These are phyloP conservation scores for Mnemiopsis leidyi DNA, from an alignment of 37 sponge, comb jelly and placozoan species.

Conservation along the genomic window DNA sequence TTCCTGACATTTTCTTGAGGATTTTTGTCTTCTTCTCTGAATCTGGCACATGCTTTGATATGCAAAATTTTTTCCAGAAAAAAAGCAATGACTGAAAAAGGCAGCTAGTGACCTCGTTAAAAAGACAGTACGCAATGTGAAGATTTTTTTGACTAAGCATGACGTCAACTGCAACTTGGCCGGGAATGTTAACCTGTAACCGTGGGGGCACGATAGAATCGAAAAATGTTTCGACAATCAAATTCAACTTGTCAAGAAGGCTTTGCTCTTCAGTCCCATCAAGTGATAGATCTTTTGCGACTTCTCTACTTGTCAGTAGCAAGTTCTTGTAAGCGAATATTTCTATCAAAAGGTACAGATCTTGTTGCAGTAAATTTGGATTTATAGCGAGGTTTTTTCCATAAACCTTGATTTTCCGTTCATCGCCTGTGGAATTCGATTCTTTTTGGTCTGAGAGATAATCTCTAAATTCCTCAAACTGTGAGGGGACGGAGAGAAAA, in stretches of 20 bases:
- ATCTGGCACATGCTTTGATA: background rate
- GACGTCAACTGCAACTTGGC: background rate
- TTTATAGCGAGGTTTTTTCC: background rate
- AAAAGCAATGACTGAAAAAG: background rate
- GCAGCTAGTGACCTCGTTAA: background rate
- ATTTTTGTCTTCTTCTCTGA: background rate
- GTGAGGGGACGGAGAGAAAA: slow-evolving; percentile 6
- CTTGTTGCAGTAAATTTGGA: background rate
- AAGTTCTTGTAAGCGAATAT: slow-evolving; percentile 22
- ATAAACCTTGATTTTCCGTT: background rate
- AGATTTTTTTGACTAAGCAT: slow-evolving; percentile 6
- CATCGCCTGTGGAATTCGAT: background rate
- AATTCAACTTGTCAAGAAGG: background rate
- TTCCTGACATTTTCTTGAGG: background rate
- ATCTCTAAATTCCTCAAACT: slow-evolving; percentile 43
- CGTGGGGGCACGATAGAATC: background rate
- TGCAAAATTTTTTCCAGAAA: slow-evolving; percentile 39
- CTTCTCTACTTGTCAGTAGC: background rate
- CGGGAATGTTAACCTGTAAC: slow-evolving; percentile 32
- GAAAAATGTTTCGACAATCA: slow-evolving; percentile 4
- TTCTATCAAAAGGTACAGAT: slow-evolving; percentile 38
- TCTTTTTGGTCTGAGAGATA: background rate
- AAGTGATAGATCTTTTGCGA: background rate
- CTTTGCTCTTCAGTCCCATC: background rate
- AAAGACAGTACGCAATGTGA: background rate